These are phyloP conservation scores for Menidia beryllina DNA, from an alignment of 2,113 vertebrate species.

Conservation along the genomic window DNA sequence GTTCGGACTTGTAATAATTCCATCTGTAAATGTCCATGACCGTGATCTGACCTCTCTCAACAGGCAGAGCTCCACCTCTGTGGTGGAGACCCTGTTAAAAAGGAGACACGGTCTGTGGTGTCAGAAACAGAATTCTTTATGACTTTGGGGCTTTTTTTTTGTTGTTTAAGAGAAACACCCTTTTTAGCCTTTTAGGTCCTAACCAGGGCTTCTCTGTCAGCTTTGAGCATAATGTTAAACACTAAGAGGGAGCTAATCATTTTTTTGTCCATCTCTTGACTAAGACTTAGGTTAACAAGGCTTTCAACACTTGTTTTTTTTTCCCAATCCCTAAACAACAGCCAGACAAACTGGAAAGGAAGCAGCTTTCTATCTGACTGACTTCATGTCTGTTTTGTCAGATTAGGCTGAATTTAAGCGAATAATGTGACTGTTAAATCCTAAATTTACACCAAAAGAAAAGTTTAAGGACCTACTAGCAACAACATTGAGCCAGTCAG, in stretches of 20 bases:
- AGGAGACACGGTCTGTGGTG: constrained; percentile 32
- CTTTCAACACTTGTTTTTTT: constrained; percentile 40
- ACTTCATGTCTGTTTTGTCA: constrained; percentile 60
- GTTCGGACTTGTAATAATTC: constrained; percentile 46
- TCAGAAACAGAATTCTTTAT: constrained; percentile 59
- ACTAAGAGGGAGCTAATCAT: constrained; percentile 29
- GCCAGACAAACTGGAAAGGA: constrained; percentile 39
- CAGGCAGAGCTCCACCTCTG: constrained; percentile 41
- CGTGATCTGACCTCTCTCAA: constrained; percentile 55
- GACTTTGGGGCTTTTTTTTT: constrained; percentile 31
- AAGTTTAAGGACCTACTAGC: constrained; percentile 31
- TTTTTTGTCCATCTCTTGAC: constrained; percentile 18
- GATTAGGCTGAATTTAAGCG: constrained; percentile 57
- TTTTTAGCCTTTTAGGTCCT: constrained; percentile 41
- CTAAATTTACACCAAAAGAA: too few species aligned
- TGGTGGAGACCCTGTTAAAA: constrained; percentile 56
- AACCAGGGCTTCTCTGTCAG: constrained; percentile 35
- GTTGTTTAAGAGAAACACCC: constrained; percentile 31
- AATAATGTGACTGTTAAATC: too few species aligned
- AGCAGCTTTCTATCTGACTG: constrained; percentile 50
- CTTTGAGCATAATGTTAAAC: constrained; percentile 35
- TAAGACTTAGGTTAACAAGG: constrained; percentile 44
- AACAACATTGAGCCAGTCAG: constrained; percentile 38
- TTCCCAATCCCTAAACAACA: constrained; percentile 46
- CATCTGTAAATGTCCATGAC: constrained; percentile 62